Base-by-base conservation (phyloP, 2,888 invertebrate genomes). In the Hyposoter dolosus region DNA sequence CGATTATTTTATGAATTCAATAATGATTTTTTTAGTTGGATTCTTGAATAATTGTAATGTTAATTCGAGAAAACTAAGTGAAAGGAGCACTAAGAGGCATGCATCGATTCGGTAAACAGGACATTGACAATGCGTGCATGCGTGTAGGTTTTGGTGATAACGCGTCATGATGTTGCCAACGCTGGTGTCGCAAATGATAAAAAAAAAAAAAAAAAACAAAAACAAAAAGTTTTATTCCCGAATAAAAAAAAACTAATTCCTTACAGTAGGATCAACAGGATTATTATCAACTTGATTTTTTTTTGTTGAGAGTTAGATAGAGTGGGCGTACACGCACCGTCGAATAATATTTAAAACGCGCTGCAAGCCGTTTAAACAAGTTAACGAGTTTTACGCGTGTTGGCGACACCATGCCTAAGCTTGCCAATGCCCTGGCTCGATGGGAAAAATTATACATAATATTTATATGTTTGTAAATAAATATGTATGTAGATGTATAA, bases 401-500 rank as follows among this genome's bases (percentile, higher is more conserved):
- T 94, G 94, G 93, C 94, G 92, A 93, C 94, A 94, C 93, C 94
- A 93, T 94, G 94, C 93, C 93, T 93, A 93, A 94, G 93, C 93
- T 94, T 97, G 97, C 97, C 98, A 98, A 97, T 98, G 98, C 97
- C 98, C 98, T 98, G 98, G 97, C 97, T 96, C 93, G 93, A 93
- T 93, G 89, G 89, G 82, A 88, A 87, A 86, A 86, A 87, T 87
- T 83, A 87, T 86, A 87, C 87, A 87, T 87, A 83, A 82, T 85
- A 87, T 83, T 82, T 87, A 85, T 86, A 82, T 84, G 69, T 86
- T 87, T 84, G 83, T 88, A 89, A 85, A 85, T 87, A 88, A 86
- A 88, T 79, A 82, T 60, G 84, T 69, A 77, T 83, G 85, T 72
- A 75, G 78, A 87, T 68, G 76, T 65, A 82, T 66, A 78, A 19